Conservation (phyloP, 2,113 vertebrate species). For the Macaca fascicularis region T2T-MFA8v1.1 NC_088380.1:19643001-19643500, state of each 20-base stretch:
- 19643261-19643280: neutral
- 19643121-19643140: neutral
- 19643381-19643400: neutral
- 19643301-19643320: neutral
- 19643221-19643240: neutral
- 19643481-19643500: neutral
- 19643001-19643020: neutral
- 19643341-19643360: neutral
- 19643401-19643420: neutral
- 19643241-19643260: neutral
- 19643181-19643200: neutral
- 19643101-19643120: neutral
- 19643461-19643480: neutral
- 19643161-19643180: neutral
- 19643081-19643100: neutral
- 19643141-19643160: neutral
- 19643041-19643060: neutral
- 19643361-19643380: neutral
- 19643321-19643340: neutral
- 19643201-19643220: neutral
- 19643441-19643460: neutral
- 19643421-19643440: neutral
- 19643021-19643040: neutral
- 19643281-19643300: neutral
- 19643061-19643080: neutral